Evolutionary conservation across 2,888 invertebrate genomes (phyloP), one percentile per base, ranked within the genome.

Genomic region (Pollenia labialis): DNA sequence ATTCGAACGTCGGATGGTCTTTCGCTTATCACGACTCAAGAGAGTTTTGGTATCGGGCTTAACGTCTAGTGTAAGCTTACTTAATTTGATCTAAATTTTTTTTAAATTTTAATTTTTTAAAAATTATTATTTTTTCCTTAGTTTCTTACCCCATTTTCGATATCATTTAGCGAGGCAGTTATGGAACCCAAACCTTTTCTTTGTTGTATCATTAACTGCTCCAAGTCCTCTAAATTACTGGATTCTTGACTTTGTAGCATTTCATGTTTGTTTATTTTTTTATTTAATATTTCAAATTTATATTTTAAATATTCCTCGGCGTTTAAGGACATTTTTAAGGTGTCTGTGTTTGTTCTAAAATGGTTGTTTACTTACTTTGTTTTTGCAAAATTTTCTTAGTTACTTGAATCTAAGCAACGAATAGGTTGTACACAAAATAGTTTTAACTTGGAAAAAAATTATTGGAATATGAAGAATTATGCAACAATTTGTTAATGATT

Each of bases 1-100:
- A 12, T 95, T 95, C 23, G 89, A 56, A 0, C 83, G 66, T 23
- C 81, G 62, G 1, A 42, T 0, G 3, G 48, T 44, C 40, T 74
- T 84, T 1, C 68, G 81, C 14, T 60, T 77, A 23, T 62, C 87
- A 7, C 40, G 12, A 18, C 52, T 60, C 16, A 69, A 23, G 44
- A 44, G 81, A 1, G 16, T 10, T 2, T n/a, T 40, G 2, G 44
- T 40, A 40, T 60, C 50, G 0, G 75, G 81, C n/a, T 72, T 64
- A 1, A 79, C 52, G 72, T 85, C 50, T 23, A 48, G 14, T 6
- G 56, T 77, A 1, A 87, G 16, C 52, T 77, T 68, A 50, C 84
- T 84, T 14, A 77, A 44, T 74, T 82, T 84, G 10, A 87, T 85
- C 87, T 87, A 12, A 10, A 68, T 54, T 48, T 11, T 16, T 12